Evolutionary conservation across 2,888 invertebrate genomes (phyloP).

Genomic region (Pantelozetes paolii): DNA sequence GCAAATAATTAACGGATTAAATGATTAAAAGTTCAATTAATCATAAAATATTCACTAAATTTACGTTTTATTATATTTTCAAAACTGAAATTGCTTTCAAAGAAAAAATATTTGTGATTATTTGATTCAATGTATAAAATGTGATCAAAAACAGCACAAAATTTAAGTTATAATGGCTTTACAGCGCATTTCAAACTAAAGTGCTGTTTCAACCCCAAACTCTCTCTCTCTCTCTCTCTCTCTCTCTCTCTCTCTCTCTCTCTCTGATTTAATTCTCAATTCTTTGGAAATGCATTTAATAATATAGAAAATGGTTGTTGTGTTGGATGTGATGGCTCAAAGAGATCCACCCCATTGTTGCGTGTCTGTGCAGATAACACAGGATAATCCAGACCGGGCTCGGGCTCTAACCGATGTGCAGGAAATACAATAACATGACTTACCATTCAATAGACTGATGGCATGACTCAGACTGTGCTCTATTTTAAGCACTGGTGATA

Average conservation of each 20-base stretch:
- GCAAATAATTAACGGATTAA: too few species aligned
- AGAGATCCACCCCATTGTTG: slow-evolving; percentile 36
- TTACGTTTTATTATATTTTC: too few species aligned
- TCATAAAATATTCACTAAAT: too few species aligned
- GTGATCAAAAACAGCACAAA: too few species aligned
- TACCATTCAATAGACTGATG: not conserved
- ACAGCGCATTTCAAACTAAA: too few species aligned
- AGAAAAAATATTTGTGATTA: too few species aligned
- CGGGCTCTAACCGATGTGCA: slow-evolving; percentile 29
- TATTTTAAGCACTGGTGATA: slow-evolving; percentile 25
- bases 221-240: slow-evolving; percentile 29
- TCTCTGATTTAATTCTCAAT: not conserved
- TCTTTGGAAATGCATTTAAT: slow-evolving; percentile 20
- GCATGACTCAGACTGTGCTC: slow-evolving; percentile 14
- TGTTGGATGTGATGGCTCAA: slow-evolving; percentile 28
- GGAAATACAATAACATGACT: slow-evolving; percentile 27
- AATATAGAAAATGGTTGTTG: not conserved
- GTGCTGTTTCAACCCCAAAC: too few species aligned
- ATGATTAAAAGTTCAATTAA: too few species aligned
- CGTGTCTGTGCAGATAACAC: slow-evolving; percentile 22
- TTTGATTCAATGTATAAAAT: too few species aligned
- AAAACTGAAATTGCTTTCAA: too few species aligned
- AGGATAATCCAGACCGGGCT: slow-evolving; percentile 33
- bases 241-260: slow-evolving; percentile 27
- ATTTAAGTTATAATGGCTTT: too few species aligned